These are phyloP conservation scores for Temnothorax longispinosus DNA, from an alignment of 1,140 invertebrate species.

Conservation along the genomic window DNA sequence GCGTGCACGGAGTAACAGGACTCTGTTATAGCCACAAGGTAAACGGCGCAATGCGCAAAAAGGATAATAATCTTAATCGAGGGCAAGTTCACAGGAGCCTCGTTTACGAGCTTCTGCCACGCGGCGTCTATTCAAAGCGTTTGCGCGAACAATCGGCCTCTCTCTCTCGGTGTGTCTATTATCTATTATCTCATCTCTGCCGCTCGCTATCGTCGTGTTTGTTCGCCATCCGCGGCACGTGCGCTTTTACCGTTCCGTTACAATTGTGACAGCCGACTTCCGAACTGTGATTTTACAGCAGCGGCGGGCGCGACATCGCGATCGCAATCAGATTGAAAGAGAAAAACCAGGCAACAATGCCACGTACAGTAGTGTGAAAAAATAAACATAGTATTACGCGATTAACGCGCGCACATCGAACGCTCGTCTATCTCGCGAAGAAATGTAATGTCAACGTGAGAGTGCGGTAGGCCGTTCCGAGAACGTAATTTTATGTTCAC, in stretches of 20 bases:
- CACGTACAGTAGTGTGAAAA: background rate
- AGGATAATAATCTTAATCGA: slow-evolving; percentile 64
- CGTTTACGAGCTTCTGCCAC: slow-evolving; percentile 34
- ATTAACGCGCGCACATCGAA: background rate
- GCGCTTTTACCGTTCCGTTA: slow-evolving; percentile 45
- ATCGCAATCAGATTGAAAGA: slow-evolving; percentile 2
- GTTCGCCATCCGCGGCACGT: slow-evolving; percentile 52
- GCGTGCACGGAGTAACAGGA: slow-evolving; percentile 3
- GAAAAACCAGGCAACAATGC: slow-evolving; percentile 14
- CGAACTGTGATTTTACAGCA: slow-evolving; percentile 27
- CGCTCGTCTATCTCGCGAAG: background rate
- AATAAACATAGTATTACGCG: background rate
- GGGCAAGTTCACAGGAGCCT: slow-evolving; percentile 28
- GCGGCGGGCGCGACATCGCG: background rate
- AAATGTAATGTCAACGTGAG: background rate
- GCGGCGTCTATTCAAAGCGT: slow-evolving; percentile 20
- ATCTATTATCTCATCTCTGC: slow-evolving; percentile 57
- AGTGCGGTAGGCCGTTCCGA: background rate
- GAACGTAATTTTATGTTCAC: background rate
- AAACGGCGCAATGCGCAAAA: slow-evolving; percentile 27
- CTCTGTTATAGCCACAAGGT: background rate
- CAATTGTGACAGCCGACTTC: slow-evolving; percentile 29
- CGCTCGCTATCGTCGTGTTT: slow-evolving; percentile 29
- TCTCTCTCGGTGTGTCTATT: slow-evolving; percentile 49
- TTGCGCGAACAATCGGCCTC: slow-evolving; percentile 55